A percentile compares a stretch with the other conserved stretches of the same genome.
Evolutionary conservation across 2,888 invertebrate species (phyloP).

Genomic region (Scrobipalpa atriplicella): DNA sequence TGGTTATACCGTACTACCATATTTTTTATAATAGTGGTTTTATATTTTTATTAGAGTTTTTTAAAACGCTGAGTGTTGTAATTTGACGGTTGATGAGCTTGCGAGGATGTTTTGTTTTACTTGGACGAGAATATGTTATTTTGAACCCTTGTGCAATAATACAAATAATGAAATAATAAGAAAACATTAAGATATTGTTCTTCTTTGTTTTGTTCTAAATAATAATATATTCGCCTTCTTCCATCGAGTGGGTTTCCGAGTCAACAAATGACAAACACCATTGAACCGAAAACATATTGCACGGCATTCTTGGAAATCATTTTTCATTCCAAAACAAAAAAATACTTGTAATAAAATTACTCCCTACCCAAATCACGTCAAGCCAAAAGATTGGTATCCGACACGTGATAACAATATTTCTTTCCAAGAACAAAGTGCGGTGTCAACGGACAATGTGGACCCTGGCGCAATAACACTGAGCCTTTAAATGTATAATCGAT

Average conservation of each 20-base stretch:
- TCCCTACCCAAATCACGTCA: conserved; percentile 8
- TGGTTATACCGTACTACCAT: conserved; percentile 22
- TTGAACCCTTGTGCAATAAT: too few species aligned
- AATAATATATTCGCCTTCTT: too few species aligned
- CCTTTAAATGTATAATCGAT: conserved; percentile 54
- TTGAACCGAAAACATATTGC: too few species aligned
- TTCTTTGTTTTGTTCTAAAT: too few species aligned
- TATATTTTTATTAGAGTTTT: too few species aligned
- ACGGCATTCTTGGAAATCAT: not conserved
- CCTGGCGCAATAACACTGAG: conserved; percentile 55
- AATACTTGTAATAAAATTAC: not conserved
- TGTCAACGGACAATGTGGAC: conserved; percentile 60
- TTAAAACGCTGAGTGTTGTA: not conserved
- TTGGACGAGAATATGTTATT: too few species aligned
- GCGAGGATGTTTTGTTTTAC: too few species aligned
- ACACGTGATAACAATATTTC: conserved; percentile 58
- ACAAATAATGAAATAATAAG: too few species aligned
- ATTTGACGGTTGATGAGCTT: not conserved
- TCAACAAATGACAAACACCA: too few species aligned
- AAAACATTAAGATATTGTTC: too few species aligned
- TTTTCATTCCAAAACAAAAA: not conserved
- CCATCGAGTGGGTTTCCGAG: too few species aligned
- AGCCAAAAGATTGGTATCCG: conserved; percentile 49
- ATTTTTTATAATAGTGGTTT: too few species aligned
- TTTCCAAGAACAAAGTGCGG: conserved; percentile 60